Evolutionary conservation across 2,113 vertebrate genomes (phyloP).

Genomic region (Neogobius melanostomus): DNA sequence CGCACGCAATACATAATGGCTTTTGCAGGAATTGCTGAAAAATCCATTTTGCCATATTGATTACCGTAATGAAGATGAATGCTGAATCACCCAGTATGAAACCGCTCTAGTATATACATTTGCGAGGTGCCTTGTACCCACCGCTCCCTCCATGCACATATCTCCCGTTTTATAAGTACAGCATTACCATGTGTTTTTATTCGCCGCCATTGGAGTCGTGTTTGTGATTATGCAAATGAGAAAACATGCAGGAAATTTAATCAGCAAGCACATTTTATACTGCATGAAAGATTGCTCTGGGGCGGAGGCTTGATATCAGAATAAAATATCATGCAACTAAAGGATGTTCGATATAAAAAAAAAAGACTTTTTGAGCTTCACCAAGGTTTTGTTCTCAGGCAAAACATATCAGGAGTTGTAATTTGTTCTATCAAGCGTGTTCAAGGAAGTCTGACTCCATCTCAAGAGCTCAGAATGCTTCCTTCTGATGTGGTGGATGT

Average conservation of each 20-base stretch:
- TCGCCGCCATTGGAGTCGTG: constrained; percentile 69
- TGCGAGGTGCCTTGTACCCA: constrained; percentile 18
- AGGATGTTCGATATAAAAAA: constrained; percentile 53
- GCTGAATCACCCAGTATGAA: constrained; percentile 57
- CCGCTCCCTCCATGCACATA: background rate
- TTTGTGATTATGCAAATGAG: constrained; percentile 75
- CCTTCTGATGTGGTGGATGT: too few species aligned
- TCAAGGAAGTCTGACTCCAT: too few species aligned
- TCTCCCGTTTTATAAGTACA: constrained; percentile 7
- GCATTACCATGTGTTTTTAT: constrained; percentile 67
- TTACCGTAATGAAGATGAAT: constrained; percentile 71
- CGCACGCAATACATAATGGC: constrained; percentile 58
- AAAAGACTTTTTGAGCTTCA: constrained; percentile 48
- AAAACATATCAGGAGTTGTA: too few species aligned
- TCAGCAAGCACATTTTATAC: constrained; percentile 74
- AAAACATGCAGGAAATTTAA: constrained; percentile 75
- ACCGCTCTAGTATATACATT: constrained; percentile 32
- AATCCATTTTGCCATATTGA: constrained; percentile 65
- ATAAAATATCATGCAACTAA: constrained; percentile 51
- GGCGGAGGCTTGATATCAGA: constrained; percentile 42
- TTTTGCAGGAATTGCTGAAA: constrained; percentile 61
- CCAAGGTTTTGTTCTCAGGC: too few species aligned
- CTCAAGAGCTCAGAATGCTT: too few species aligned
- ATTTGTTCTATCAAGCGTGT: too few species aligned
- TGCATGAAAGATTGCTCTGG: constrained; percentile 65